Base-by-base conservation (phyloP, 2,888 invertebrate genomes). In the Cistogaster globosa region DNA sequence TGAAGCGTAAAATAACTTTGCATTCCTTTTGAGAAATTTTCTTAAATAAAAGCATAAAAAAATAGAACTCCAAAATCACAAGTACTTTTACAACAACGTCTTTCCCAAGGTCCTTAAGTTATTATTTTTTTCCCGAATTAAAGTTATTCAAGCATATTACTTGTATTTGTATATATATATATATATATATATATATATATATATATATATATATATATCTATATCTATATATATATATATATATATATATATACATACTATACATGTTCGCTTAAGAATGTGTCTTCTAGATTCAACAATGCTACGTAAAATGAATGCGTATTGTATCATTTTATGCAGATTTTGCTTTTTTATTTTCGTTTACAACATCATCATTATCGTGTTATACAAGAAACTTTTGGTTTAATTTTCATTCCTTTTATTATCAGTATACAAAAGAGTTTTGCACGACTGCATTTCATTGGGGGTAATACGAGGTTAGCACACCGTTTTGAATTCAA, bases 401-500 rank as follows among this genome's bases (percentile, higher is more conserved):
- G 45, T 26, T 20, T 48, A 48, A 48, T n/a, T 2, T 51, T 6
- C 32, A 32, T 32, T 2, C 4, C 51, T 62, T 36, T 62, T 62
- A 2, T 14, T 32, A 36, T 14, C 1, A n/a, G 14, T 16, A 48
- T n/a, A 48, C 6, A 48, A 48, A 53, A 7, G 12, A 51, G 51
- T 26, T 53, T 74, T 74, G 51, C 48, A 45, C 14, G 58, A 62
- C 62, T 74, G 62, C 36, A 51, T 26, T 71, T 58, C 18, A 71
- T 57, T 58, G 32, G 14, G 55, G 20, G 6, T 14, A 51, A 22
- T 42, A 26, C 38, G 9, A 42, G 53, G 12, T 9, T 8, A 62
- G 22, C 51, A 62, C 38, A 51, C 8, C 38, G 51, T 62, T 38
- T 74, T 38, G 36, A 48, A 74, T 38, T 51, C 60, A 11, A 62